Evolutionary conservation across 2,888 invertebrate genomes (phyloP).

Genomic region (Conus canariensis): DNA sequence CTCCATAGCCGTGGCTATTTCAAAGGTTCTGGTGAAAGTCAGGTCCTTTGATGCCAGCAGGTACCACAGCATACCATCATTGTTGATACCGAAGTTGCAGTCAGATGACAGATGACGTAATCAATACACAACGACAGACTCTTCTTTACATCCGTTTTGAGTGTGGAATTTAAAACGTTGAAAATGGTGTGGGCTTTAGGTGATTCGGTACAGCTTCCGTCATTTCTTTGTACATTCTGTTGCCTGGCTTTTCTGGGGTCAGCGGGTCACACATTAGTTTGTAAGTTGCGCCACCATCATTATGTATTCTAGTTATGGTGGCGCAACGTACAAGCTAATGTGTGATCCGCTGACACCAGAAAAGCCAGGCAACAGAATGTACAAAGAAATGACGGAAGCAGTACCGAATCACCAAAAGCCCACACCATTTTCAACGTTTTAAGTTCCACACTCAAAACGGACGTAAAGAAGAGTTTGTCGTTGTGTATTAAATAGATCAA

Average conservation of each 20-base stretch:
- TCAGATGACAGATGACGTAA: background rate
- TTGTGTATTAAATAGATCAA: too few relatives aligned
- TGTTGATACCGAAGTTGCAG: background rate
- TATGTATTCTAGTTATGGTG: background rate
- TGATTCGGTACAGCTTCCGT: background rate
- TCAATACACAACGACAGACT: too few relatives aligned
- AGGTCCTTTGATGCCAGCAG: background rate
- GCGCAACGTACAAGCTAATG: background rate
- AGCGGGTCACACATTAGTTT: constrained; percentile 6
- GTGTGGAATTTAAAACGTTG: background rate
- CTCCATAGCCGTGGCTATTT: too few relatives aligned
- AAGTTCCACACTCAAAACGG: background rate
- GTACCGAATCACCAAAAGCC: background rate
- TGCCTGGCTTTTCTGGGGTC: background rate
- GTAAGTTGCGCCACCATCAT: background rate
- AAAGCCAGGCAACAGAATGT: background rate
- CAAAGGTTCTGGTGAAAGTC: too few relatives aligned
- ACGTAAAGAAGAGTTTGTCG: too few relatives aligned
- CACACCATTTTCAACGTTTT: background rate
- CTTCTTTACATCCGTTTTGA: background rate
- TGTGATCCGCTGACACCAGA: background rate
- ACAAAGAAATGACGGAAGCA: background rate
- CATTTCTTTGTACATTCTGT: background rate
- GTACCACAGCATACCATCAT: background rate
- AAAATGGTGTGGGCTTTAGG: background rate